Conservation (phyloP, 2,113 vertebrate genomes). For the Thamnaconus septentrionalis region DNA sequence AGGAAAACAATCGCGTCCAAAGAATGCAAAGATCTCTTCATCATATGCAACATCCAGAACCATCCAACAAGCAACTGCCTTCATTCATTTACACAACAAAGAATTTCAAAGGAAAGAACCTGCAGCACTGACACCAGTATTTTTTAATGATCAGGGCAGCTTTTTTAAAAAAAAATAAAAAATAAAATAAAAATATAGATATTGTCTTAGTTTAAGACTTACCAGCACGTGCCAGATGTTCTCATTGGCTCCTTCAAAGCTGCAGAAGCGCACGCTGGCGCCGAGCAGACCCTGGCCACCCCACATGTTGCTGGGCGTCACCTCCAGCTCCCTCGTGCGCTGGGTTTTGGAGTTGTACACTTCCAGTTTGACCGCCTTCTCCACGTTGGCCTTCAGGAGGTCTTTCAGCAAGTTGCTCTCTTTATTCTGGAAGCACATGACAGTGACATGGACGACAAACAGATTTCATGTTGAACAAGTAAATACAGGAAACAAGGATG, state of each 20-base stretch:
- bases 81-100: no score
- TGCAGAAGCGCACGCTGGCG: slow-evolving; percentile 94
- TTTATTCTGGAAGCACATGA: slow-evolving; percentile 79
- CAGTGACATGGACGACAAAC: not conserved
- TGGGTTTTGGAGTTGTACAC: slow-evolving; percentile 90
- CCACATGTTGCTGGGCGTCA: slow-evolving; percentile 97
- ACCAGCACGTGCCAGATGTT: slow-evolving; percentile 95
- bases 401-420: slow-evolving; percentile 89
- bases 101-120: no score
- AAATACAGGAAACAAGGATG: no score
- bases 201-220: slow-evolving; percentile 47
- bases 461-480: not conserved
- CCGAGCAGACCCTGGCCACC: slow-evolving; percentile 94
- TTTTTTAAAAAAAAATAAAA: not conserved
- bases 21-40: no score
- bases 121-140: no score
- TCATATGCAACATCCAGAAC: no score
- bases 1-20: no score
- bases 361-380: slow-evolving; percentile 91
- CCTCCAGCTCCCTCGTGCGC: slow-evolving; percentile 88
- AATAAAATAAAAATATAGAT: not conserved
- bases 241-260: slow-evolving; percentile 90
- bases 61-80: no score
- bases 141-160: no score
- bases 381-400: slow-evolving; percentile 90